These are phyloP conservation scores for Diarsia dahlii DNA, from an alignment of 2,888 invertebrate genomes.

Conservation along the genomic window DNA sequence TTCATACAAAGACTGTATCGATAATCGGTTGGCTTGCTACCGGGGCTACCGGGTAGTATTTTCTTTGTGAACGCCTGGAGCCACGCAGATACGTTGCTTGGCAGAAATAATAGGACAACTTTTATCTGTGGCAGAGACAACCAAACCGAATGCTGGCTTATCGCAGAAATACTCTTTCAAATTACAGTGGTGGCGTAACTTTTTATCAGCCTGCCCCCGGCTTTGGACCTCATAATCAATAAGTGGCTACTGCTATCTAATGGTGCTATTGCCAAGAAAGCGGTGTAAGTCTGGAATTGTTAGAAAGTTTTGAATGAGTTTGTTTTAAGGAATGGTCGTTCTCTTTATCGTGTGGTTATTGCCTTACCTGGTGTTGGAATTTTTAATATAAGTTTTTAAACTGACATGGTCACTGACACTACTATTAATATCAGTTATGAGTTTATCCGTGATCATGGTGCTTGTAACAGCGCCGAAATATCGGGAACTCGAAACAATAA, in stretches of 20 bases:
- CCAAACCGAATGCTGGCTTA: constrained; percentile 76
- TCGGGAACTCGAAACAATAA: too few species aligned
- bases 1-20: constrained; percentile 81
- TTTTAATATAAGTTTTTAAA: too few species aligned
- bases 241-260: constrained; percentile 68
- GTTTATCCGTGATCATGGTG: too few species aligned
- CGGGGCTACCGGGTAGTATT: constrained; percentile 68
- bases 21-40: constrained; percentile 67
- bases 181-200: constrained; percentile 81
- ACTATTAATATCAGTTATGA: too few species aligned
- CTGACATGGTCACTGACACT: too few species aligned
- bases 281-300: constrained; percentile 49
- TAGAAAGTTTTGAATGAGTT: constrained; percentile 41
- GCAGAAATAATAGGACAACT: constrained; percentile 85
- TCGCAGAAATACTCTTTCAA: constrained; percentile 81
- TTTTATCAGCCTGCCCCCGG: constrained; percentile 83
- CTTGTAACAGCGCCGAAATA: too few species aligned
- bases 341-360: too few species aligned
- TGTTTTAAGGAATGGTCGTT: background rate
- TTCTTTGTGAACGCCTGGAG: constrained; percentile 74
- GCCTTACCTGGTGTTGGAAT: too few species aligned
- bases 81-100: constrained; percentile 62
- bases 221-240: constrained; percentile 78
- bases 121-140: constrained; percentile 80
- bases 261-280: constrained; percentile 43